Evolutionary conservation across 2,797 vertebrate genomes (phyloP).

Genomic region (Chloroceryle amazona): DNA sequence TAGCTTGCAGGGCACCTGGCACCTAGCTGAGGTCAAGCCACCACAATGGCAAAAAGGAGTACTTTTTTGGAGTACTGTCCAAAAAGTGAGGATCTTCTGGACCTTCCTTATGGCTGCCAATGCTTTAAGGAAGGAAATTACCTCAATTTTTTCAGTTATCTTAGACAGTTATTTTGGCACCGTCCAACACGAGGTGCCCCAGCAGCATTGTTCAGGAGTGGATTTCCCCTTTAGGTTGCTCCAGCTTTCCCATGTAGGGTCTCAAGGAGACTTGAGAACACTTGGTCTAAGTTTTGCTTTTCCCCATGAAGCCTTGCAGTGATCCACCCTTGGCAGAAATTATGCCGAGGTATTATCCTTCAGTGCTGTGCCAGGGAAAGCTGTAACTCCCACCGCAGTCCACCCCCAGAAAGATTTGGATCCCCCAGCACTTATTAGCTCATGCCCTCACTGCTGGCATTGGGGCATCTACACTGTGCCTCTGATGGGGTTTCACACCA

Average conservation of each 20-base stretch:
- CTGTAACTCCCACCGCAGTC: neutral
- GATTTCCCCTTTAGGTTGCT: neutral
- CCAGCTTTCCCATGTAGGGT: neutral
- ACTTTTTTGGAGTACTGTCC: neutral
- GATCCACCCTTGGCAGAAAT: rapidly evolving
- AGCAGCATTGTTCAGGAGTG: neutral
- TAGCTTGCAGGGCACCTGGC: too few relatives aligned
- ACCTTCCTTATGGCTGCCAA: neutral
- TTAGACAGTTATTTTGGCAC: neutral
- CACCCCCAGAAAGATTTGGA: neutral
- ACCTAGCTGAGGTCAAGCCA: too few relatives aligned
- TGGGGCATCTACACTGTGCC: neutral
- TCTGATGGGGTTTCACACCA: neutral
- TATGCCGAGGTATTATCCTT: neutral
- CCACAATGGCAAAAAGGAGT: neutral
- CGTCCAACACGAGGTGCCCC: neutral
- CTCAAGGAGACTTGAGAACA: neutral
- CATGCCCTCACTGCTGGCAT: neutral
- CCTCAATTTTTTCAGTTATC: neutral
- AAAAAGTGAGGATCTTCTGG: neutral
- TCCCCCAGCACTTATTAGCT: neutral
- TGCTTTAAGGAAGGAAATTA: neutral
- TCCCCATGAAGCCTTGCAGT: neutral
- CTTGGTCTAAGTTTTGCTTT: neutral
- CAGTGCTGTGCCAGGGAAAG: neutral